Evolutionary conservation across 92 coral and sea anemone species (phyloP).

Genomic region (Muricea muricata): DNA sequence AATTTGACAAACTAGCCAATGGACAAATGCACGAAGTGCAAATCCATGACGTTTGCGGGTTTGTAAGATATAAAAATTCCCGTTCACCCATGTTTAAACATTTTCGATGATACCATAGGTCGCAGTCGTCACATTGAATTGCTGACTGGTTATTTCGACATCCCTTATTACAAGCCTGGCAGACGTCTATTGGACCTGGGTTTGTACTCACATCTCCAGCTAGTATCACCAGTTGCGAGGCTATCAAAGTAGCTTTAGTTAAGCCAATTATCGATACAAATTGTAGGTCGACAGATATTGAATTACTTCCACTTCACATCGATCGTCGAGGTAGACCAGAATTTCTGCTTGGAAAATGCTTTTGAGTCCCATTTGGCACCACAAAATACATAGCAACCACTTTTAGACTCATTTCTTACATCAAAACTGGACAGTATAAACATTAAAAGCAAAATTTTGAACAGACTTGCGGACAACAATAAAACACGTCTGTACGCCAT

Average conservation of each 20-base stretch:
- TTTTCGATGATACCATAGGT: neutral
- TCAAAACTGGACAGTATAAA: neutral
- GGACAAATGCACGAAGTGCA: conserved; percentile 10
- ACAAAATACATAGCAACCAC: neutral
- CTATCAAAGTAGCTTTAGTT: neutral
- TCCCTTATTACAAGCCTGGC: conserved; percentile 7
- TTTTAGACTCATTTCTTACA: neutral
- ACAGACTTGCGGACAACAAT: neutral
- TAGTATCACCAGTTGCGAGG: neutral
- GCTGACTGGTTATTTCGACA: conserved; percentile 15
- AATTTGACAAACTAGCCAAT: neutral
- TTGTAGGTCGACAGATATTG: neutral
- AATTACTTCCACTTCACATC: neutral
- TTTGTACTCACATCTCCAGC: neutral
- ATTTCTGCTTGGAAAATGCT: neutral
- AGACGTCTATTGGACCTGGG: conserved; percentile 13
- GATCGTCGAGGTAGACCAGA: neutral
- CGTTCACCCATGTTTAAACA: neutral
- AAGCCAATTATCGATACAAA: neutral
- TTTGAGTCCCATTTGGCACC: conserved; percentile 14
- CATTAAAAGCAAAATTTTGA: neutral
- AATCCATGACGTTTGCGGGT: neutral
- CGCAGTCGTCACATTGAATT: conserved; percentile 17
- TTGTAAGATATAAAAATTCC: neutral
- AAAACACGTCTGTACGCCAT: conserved; percentile 7